Conservation (phyloP, 2,113 vertebrate genomes). For the Ciconia boyciana region DNA sequence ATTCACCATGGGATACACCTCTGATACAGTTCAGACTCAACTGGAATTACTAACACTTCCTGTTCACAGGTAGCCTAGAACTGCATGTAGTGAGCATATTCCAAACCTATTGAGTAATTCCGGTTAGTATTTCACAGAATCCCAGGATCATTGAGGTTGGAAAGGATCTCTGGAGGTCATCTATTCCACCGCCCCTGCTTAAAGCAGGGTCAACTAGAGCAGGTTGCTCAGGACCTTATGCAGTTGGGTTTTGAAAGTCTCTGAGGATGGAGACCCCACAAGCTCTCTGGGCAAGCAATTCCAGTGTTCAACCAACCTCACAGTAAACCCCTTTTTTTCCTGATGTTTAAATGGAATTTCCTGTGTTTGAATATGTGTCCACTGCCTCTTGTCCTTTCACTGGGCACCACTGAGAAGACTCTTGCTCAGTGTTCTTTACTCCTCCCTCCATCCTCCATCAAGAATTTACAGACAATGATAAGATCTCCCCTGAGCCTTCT, state of each 20-base stretch:
- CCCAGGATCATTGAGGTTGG: not conserved
- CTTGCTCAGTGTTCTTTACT: not conserved
- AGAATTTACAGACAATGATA: not conserved
- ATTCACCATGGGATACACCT: not conserved
- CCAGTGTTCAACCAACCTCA: not conserved
- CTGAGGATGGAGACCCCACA: not conserved
- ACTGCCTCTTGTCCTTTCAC: not conserved
- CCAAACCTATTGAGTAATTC: not conserved
- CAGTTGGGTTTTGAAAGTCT: not conserved
- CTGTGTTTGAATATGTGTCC: not conserved
- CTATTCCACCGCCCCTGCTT: not conserved
- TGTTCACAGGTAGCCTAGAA: not conserved
- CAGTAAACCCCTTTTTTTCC: not conserved
- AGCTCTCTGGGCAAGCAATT: not conserved
- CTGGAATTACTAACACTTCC: not conserved
- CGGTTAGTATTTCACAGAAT: not conserved
- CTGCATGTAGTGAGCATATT: not conserved
- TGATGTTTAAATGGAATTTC: not conserved
- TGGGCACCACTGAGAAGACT: not conserved
- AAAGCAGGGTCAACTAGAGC: not conserved
- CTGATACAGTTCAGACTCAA: not conserved
- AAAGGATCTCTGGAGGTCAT: not conserved
- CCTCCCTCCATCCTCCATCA: not conserved
- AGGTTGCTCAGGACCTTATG: not conserved
- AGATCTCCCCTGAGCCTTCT: not conserved